A percentile compares a stretch with the other conserved stretches of the same genome.
Evolutionary conservation across 2,888 invertebrate genomes (phyloP).

Genomic region (Dicyrtoma fusca): DNA sequence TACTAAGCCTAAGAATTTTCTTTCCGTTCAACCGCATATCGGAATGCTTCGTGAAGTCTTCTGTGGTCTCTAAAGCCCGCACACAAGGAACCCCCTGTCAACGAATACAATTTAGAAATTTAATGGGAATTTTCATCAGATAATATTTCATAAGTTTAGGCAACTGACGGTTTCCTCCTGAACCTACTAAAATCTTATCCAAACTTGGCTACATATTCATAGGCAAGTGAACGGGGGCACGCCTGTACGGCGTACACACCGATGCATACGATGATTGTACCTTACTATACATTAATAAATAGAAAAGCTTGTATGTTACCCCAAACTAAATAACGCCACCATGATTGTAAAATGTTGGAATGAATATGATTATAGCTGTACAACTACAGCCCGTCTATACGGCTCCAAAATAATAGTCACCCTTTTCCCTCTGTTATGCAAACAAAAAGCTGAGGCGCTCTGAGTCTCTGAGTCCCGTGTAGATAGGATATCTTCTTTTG

Average conservation of each 20-base stretch:
- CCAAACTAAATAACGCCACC: too few species aligned
- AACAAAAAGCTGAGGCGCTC: background rate
- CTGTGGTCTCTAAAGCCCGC: conserved; percentile 1
- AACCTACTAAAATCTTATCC: background rate
- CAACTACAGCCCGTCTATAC: too few species aligned
- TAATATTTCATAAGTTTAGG: conserved; percentile 38
- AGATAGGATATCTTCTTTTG: conserved; percentile 8
- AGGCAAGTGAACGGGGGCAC: too few species aligned
- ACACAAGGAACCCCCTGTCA: conserved; percentile 22
- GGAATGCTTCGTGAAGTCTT: background rate
- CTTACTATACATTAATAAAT: background rate
- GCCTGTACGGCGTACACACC: background rate
- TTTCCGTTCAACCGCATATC: conserved; percentile 8
- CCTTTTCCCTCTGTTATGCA: background rate
- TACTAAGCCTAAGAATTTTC: background rate
- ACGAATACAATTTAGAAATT: conserved; percentile 32
- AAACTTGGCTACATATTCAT: background rate
- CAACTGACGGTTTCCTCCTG: conserved; percentile 6
- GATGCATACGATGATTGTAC: background rate
- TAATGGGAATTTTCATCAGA: conserved; percentile 34
- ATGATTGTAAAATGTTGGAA: conserved; percentile 12
- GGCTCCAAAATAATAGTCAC: background rate
- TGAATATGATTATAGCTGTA: background rate
- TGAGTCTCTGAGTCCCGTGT: background rate
- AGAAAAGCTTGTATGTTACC: background rate